A percentile compares a stretch with the other conserved stretches of the same genome.
These are phyloP conservation scores for Ridgeia piscesae DNA, from an alignment of 1,140 invertebrate genomes.

Conservation along the genomic window DNA sequence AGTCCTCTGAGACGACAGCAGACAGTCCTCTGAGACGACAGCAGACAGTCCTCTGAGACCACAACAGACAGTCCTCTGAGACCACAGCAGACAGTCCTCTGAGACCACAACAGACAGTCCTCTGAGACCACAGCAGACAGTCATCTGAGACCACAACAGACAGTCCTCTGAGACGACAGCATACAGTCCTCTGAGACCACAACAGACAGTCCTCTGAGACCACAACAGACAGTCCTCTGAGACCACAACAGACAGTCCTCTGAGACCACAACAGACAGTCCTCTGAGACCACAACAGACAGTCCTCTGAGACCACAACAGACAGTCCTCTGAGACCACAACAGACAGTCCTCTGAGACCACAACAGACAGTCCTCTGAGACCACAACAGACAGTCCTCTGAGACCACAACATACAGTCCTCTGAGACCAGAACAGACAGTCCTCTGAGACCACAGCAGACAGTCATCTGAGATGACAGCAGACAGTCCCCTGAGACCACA, in stretches of 20 bases:
- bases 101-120: too few species aligned
- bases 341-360: not conserved
- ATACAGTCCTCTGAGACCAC: not conserved
- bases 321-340: not conserved
- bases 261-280: too few species aligned
- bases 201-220: not conserved
- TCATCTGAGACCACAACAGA: conserved; percentile 33
- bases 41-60: not conserved
- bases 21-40: not conserved
- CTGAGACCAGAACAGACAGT: too few species aligned
- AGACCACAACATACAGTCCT: not conserved
- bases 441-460: not conserved
- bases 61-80: too few species aligned
- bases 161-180: not conserved
- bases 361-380: not conserved
- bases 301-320: not conserved
- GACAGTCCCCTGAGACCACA: not conserved
- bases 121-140: conserved; percentile 35
- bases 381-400: not conserved
- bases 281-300: not conserved
- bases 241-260: not conserved
- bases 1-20: not conserved
- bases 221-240: not conserved
- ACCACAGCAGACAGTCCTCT: not conserved
- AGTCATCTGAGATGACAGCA: not conserved